phyloP scores from a whole-genome alignment of 2,888 invertebrate species.

The Dione juno region DNA sequence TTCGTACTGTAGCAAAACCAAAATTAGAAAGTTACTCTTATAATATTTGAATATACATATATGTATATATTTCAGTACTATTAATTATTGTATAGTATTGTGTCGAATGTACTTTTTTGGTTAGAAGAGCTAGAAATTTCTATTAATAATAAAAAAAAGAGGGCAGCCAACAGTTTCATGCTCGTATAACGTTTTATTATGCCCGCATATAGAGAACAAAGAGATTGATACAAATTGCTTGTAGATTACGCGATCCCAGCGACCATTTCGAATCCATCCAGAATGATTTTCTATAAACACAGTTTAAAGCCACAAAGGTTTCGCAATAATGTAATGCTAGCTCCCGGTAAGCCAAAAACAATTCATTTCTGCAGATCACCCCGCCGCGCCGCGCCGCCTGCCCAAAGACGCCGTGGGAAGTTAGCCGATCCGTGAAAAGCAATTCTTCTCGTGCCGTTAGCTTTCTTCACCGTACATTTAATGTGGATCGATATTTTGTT shows the following conservation, averaged over 20 bases:
- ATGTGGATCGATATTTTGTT: constrained; percentile 64
- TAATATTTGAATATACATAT: constrained; percentile 31
- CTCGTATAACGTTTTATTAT: background rate
- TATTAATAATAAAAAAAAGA: no score
- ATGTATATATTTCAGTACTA: background rate
- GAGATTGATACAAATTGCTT: background rate
- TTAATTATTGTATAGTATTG: no score
- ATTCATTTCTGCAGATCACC: constrained; percentile 67
- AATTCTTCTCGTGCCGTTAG: constrained; percentile 77
- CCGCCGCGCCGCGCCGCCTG: constrained; percentile 46
- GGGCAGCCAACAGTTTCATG: no score
- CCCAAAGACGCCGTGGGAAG: constrained; percentile 64
- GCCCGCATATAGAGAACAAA: background rate
- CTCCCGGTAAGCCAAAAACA: constrained; percentile 74
- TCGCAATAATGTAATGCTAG: constrained; percentile 73
- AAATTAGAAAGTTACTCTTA: constrained; percentile 52
- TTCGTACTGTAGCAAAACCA: constrained; percentile 57
- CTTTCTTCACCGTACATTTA: constrained; percentile 77
- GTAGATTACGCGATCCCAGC: constrained; percentile 7
- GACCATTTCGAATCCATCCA: constrained; percentile 35
- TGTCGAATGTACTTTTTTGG: no score
- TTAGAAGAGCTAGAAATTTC: no score
- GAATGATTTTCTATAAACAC: constrained; percentile 68
- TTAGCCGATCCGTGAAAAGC: constrained; percentile 79
- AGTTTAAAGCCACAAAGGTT: constrained; percentile 71